Evolutionary conservation across 2,797 vertebrate genomes (phyloP), one percentile per base, ranked within the genome.

Genomic region (Lateolabrax maculatus): DNA sequence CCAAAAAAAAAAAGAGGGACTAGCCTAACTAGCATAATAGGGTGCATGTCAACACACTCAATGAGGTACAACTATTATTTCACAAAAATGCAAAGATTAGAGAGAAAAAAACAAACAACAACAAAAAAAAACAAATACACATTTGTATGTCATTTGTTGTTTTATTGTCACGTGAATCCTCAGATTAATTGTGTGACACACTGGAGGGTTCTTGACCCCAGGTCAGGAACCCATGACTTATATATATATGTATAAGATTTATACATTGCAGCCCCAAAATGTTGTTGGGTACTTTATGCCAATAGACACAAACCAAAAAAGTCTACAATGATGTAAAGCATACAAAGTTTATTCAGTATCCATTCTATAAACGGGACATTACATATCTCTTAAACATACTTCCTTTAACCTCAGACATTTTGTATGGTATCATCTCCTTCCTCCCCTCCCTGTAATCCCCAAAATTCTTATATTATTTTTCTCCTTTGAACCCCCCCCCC

Each of bases 401-500:
- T 77, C 16, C 21, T 75, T 71, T 60, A 80, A 51, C 57, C 37
- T 67, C 44, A 41, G n/a, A 80, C 60, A 25, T 77, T 80, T 53
- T 36, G 18, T 71, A 81, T 46, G 36, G 23, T 56, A 65, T 69
- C 73, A 63, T 77, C 49, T 65, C 49, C 15, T 55, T 67, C 61
- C 44, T 72, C 46, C 52, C 23, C 53, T 68, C 23, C 44, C 39
- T 80, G 56, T 73, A 80, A 81, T 79, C 78, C 74, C 64, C 64
- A n/a, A 79, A 83, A 74, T 80, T 71, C 58, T 80, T 31, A 70
- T 31, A 51, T 60, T 44, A 60, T 75, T 73, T 74, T 74, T 67
- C 43, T 62, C 39, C 57, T 55, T 76, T 58, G 9, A 78, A 75
- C 68, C 16, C 29, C 29, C 6, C n/a, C 29, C 7, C 6, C 18